These are phyloP conservation scores for Pogonocherus hispidulus DNA, from an alignment of 2,888 invertebrate genomes.

Conservation along the genomic window DNA sequence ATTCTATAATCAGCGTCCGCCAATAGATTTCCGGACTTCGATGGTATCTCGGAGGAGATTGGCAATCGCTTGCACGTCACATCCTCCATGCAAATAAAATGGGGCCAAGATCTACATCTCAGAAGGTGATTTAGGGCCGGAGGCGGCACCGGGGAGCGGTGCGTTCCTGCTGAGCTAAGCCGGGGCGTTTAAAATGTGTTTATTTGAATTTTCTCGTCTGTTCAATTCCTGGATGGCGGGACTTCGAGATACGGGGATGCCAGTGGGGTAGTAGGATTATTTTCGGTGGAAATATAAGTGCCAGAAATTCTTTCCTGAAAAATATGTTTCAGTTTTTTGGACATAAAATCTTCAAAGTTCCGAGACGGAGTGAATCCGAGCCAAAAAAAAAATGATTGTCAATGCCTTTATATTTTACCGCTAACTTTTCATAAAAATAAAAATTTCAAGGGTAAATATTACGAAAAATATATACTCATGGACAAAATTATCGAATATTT, in stretches of 20 bases:
- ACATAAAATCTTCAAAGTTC: too few species aligned
- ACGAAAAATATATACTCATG: too few species aligned
- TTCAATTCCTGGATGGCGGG: slow-evolving; percentile 46
- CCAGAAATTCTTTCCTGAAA: too few species aligned
- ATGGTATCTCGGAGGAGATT: slow-evolving; percentile 65
- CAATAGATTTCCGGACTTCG: slow-evolving; percentile 67
- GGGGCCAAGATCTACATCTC: slow-evolving; percentile 64
- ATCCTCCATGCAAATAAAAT: slow-evolving; percentile 69
- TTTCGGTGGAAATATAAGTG: not conserved
- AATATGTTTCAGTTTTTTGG: too few species aligned
- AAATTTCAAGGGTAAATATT: too few species aligned
- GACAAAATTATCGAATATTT: too few species aligned
- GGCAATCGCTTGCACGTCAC: slow-evolving; percentile 68
- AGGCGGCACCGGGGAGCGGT: slow-evolving; percentile 47
- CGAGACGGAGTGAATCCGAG: too few species aligned
- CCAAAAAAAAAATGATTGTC: too few species aligned
- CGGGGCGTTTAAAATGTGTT: slow-evolving; percentile 65
- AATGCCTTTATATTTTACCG: too few species aligned
- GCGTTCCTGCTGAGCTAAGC: slow-evolving; percentile 59
- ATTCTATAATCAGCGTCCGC: slow-evolving; percentile 67
- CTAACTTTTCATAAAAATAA: too few species aligned
- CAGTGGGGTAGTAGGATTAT: not conserved
- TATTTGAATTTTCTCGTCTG: slow-evolving; percentile 64
- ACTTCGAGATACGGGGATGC: slow-evolving; percentile 14
- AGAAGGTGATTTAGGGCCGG: slow-evolving; percentile 61